These are phyloP conservation scores for Callimorpha dominula DNA, from an alignment of 2,888 invertebrate genomes.

Conservation along the genomic window DNA sequence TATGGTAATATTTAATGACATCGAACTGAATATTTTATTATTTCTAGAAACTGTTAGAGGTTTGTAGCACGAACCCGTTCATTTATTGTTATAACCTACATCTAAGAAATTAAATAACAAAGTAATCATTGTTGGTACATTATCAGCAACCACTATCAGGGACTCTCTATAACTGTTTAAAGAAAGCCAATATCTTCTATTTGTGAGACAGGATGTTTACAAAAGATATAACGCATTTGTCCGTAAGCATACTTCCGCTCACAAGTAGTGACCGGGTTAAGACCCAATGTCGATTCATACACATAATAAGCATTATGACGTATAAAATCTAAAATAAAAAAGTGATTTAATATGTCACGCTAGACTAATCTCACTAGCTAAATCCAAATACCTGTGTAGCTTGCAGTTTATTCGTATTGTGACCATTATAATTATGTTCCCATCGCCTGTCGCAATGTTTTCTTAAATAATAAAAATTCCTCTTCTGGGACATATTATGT, in stretches of 20 bases:
- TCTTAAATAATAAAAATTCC: too few species aligned
- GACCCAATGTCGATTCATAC: constrained; percentile 63
- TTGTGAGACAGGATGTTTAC: constrained; percentile 63
- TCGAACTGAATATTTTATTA: neutral
- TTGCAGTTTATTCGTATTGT: too few species aligned
- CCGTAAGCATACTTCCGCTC: constrained; percentile 52
- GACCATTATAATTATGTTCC: too few species aligned
- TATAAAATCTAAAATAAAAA: neutral
- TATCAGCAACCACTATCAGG: constrained; percentile 30
- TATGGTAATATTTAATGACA: neutral
- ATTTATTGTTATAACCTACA: constrained; percentile 10
- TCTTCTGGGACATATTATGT: too few species aligned
- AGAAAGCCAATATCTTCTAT: constrained; percentile 53
- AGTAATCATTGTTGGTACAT: constrained; percentile 5
- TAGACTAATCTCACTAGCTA: too few species aligned
- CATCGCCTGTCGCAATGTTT: too few species aligned
- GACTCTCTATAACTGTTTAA: constrained; percentile 34
- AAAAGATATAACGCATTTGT: constrained; percentile 52
- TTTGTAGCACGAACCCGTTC: neutral
- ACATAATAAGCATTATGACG: constrained; percentile 16
- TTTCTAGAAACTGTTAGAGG: neutral
- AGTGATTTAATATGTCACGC: too few species aligned
- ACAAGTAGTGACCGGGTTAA: constrained; percentile 57
- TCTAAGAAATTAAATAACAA: constrained; percentile 4
- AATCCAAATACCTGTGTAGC: too few species aligned